Percentiles rank a stretch among this genome's conserved stretches.
Evolutionary conservation across 2,797 vertebrate species (phyloP).

Genomic region (Botia kubotai): DNA sequence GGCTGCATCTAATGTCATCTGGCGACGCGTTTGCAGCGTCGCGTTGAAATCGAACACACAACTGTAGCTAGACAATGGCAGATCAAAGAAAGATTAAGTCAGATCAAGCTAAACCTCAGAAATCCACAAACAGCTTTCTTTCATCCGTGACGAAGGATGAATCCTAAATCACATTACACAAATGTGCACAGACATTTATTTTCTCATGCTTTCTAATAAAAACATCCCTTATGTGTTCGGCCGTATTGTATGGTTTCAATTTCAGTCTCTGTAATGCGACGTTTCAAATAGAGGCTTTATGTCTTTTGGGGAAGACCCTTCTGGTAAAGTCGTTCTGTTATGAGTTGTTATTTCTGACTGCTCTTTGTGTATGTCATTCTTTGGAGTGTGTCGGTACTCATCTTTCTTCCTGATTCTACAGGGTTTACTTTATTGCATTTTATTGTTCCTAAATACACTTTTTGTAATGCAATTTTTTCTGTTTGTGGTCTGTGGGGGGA

Average conservation of each 20-base stretch:
- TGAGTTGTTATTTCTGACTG: conserved; percentile 40
- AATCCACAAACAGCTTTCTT: conserved; percentile 3
- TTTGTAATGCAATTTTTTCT: not conserved
- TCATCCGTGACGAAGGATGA: not conserved
- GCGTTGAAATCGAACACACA: conserved; percentile 12
- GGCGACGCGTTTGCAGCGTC: not conserved
- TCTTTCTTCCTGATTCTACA: not conserved
- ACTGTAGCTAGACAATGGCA: not conserved
- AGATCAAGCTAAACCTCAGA: not conserved
- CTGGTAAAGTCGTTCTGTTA: not conserved
- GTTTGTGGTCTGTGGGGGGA: not conserved
- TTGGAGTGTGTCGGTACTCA: conserved; percentile 17
- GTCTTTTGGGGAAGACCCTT: not conserved
- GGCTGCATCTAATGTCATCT: not conserved
- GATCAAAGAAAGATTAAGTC: conserved; percentile 15
- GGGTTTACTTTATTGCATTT: not conserved
- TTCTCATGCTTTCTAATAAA: conserved; percentile 7
- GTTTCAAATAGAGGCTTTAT: conserved; percentile 15
- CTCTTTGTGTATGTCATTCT: conserved; percentile 35
- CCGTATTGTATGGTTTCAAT: not conserved
- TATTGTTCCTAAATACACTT: not conserved
- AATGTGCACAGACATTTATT: not conserved
- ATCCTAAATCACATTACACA: not conserved
- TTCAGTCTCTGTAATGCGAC: not conserved
- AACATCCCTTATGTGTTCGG: not conserved